Base-by-base conservation (phyloP, 2,797 vertebrate genomes). In the Epinephelus coioides region DNA sequence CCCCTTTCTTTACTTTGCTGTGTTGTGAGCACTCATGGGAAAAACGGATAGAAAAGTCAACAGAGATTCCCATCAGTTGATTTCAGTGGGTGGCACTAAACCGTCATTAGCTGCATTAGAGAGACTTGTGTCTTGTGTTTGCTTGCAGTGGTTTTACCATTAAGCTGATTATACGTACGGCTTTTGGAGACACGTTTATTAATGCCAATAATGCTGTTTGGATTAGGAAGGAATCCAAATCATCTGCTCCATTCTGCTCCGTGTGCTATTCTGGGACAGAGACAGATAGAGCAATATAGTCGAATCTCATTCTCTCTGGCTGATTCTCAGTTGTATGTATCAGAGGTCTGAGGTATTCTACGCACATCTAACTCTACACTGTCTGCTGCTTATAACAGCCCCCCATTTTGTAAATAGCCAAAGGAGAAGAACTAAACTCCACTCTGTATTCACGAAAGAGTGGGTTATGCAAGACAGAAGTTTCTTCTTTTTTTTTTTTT, bases 171-270 rank as follows among this genome's bases (percentile, higher is more conserved):
- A 86, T 74, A 78, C 2, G 19, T 66, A 27, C 54, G 73, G 82
- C 78, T 90, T 91, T 86, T 69, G 49, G 50, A 85, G 75, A 85
- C 80, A 76, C 6, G 64, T 85, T 92, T 80, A 91, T 88, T 84
- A 90, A 90, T 81, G 85, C 79, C 69, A 87, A 86, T 89, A 87
- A 89, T 67, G 59, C 79, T 81, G 79, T 83, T 75, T 66, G 87
- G 85, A 91, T 91, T 88, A 88, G 78, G 72, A 87, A 78, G 59
- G n/a, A 86, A 85, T 84, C 82, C 77, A 86, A 85, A 85, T 85
- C 40, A 76, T 86, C 76, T 81, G 76, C 57, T 76, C 47, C 57
- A 44, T 69, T 73, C 51, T 77, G 57, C 61, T 86, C 56, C 7
- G 66, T 79, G 81, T 84, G 53, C 51, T 69, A 27, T 73, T 78